Evolutionary conservation across 2,113 vertebrate genomes (phyloP).

Genomic region (Cranoglanis bouderius): DNA sequence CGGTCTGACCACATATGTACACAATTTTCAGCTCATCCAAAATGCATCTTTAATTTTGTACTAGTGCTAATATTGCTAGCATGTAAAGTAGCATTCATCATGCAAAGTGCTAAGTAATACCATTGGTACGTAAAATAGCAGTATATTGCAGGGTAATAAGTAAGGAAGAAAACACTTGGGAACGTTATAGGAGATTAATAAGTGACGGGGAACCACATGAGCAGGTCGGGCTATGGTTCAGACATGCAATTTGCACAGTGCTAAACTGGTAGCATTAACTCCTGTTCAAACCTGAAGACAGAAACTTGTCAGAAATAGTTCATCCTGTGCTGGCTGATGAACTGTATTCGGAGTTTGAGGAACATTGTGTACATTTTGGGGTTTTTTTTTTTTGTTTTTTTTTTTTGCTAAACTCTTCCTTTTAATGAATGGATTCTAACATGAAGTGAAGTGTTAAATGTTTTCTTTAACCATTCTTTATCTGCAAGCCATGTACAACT

Average conservation of each 20-base stretch:
- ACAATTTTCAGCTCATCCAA: neutral
- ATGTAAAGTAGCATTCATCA: neutral
- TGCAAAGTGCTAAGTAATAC: neutral
- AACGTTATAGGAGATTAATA: neutral
- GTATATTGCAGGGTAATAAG: neutral
- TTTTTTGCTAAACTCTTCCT: neutral
- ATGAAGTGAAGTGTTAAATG: neutral
- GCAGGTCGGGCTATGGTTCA: neutral
- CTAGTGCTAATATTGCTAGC: neutral
- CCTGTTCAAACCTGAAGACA: neutral
- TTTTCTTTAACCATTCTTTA: constrained; percentile 2
- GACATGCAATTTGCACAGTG: neutral
- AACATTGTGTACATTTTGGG: neutral
- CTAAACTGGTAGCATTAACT: neutral
- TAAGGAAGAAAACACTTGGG: neutral
- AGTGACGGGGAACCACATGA: neutral
- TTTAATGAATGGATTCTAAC: constrained; percentile 3
- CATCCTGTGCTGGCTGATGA: neutral
- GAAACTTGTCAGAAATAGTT: neutral
- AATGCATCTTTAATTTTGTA: neutral
- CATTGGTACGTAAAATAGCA: neutral
- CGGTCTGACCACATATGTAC: neutral
- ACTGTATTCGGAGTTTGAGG: neutral
- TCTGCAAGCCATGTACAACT: neutral
- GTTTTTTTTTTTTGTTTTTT: too few species aligned